Percentiles rank a stretch among this genome's conserved stretches.
Conservation (phyloP, 2,888 invertebrate species). For the Vandiemenella viatica region DNA sequence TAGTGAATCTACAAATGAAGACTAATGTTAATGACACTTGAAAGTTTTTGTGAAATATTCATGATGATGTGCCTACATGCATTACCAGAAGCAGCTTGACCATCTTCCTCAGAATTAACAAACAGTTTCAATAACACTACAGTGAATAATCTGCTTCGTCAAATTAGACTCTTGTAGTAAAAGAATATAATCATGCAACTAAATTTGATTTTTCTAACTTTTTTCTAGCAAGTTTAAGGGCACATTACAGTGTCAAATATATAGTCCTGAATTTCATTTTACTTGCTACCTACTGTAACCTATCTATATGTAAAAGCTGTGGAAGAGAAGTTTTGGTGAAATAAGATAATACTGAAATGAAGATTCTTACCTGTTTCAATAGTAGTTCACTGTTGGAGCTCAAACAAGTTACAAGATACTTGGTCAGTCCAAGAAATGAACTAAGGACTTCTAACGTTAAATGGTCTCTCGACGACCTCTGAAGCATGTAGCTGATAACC, state of each 20-base stretch:
- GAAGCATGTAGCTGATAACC: slow-evolving; percentile 93
- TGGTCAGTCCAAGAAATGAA: slow-evolving; percentile 79
- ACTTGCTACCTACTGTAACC: not conserved
- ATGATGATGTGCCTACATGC: no score
- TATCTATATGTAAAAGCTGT: not conserved
- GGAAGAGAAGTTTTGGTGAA: not conserved
- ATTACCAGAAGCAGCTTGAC: no score
- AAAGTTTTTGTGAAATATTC: no score
- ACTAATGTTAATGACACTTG: no score
- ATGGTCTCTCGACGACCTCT: slow-evolving; percentile 83
- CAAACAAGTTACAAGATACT: slow-evolving; percentile 83
- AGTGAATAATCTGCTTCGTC: no score
- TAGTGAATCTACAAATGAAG: no score
- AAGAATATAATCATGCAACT: no score
- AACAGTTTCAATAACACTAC: no score
- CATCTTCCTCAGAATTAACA: no score
- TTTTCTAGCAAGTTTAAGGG: not conserved
- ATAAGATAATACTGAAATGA: not conserved
- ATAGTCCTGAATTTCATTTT: not conserved
- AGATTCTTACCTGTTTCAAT: slow-evolving; percentile 66
- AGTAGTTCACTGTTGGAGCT: slow-evolving; percentile 84
- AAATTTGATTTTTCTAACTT: no score
- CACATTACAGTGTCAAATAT: not conserved
- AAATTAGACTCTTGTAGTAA: no score
- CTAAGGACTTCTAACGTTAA: slow-evolving; percentile 86